Evolutionary conservation across 1,140 invertebrate species (phyloP).

Genomic region (fruit fly (Drosophila melanogaster)): Release_6_plus_ISO1_MT NT_033779.5:1945501-1946000

Average conservation of each 20-base stretch:
- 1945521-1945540: slow-evolving; percentile 40
- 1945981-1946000: slow-evolving; percentile 14
- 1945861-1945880: slow-evolving; percentile 1
- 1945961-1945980: slow-evolving; percentile 38
- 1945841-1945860: slow-evolving; percentile 6
- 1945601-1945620: slow-evolving; percentile 33
- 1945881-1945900: slow-evolving; percentile 27
- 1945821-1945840: neutral
- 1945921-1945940: slow-evolving; percentile 34
- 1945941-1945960: slow-evolving; percentile 4
- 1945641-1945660: slow-evolving; percentile 20
- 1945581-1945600: slow-evolving; percentile 6
- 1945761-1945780: too few relatives aligned
- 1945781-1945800: neutral
- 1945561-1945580: slow-evolving; percentile 31
- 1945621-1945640: slow-evolving; percentile 30
- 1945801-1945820: neutral
- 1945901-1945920: slow-evolving; percentile 45
- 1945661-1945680: neutral
- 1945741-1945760: too few relatives aligned
- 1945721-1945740: neutral
- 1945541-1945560: slow-evolving; percentile 44
- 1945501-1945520: neutral
- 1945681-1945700: neutral
- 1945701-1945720: neutral